Evolutionary conservation across 2,888 invertebrate genomes (phyloP), one percentile per base, ranked within the genome.

Genomic region (Tetragonisca angustula): DNA sequence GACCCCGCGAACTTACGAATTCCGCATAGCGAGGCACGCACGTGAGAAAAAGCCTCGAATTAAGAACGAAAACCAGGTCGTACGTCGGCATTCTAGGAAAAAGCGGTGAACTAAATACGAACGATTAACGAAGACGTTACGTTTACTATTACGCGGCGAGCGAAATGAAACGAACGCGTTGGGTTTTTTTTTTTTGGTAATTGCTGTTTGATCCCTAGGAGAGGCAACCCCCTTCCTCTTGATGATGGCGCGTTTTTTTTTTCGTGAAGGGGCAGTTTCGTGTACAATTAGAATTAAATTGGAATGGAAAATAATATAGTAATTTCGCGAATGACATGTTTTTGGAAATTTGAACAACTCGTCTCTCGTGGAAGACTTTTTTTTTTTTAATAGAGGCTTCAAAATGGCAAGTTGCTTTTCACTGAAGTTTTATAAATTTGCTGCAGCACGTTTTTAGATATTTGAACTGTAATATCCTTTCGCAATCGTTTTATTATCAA

Each of bases 1-100:
- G 72, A 75, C 79, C 78, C 87, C 76, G 74, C 69, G 65, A 81
- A 71, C 64, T 64, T 24, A 21, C 24, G 50, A 54, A 79, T 81
- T 85, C 79, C 83, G 80, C 75, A 77, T 79, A 74, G 75, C 81
- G 27, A 52, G 73, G 73, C 67, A 70, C 76, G 82, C 88, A 88
- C 87, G 88, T 80, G 88, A 85, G 79, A 76, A 62, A 27, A 73
- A 77, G 54, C 81, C 62, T 77, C 75, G 79, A 79, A 73, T 87
- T 82, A 87, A 79, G 80, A 82, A 80, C 82, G 75, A 70, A 77
- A 71, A 74, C 70, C 83, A 64, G 76, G 74, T 77, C 81, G 75
- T 36, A 74, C 67, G 52, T 52, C 70, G 67, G 52, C 70, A 80
- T 81, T 81, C 78, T 78, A 61, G 68, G 72, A 81, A 78, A 52